Conservation (phyloP, 2,113 vertebrate species). For the Apeltes quadracus region DNA sequence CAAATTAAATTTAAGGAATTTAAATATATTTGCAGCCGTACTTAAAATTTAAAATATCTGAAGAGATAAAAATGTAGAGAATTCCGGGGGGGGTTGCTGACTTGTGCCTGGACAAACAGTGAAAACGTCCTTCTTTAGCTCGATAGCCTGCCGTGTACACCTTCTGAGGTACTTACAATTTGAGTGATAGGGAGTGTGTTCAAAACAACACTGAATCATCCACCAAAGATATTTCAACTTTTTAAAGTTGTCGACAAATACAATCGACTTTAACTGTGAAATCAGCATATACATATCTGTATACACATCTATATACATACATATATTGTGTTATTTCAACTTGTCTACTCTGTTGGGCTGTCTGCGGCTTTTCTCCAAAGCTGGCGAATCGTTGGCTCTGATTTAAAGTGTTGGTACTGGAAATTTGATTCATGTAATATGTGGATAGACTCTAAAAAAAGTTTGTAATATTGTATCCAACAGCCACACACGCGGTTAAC, state of each 20-base stretch:
- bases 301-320: not conserved
- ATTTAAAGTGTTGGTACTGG: not conserved
- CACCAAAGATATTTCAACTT: constrained; percentile 9
- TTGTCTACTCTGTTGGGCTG: not conserved
- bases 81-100: constrained; percentile 47
- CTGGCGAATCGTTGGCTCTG: not conserved
- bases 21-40: too few species aligned
- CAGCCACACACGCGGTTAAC: constrained; percentile 8
- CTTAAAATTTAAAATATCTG: too few species aligned
- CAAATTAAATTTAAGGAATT: too few species aligned
- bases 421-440: constrained; percentile 1
- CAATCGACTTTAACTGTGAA: not conserved
- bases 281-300: not conserved
- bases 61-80: constrained; percentile 1
- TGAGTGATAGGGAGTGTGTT: not conserved
- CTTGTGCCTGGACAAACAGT: constrained; percentile 22
- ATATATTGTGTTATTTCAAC: not conserved
- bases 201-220: constrained; percentile 10
- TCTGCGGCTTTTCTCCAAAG: not conserved
- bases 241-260: not conserved
- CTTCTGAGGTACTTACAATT: constrained; percentile 6
- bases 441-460: constrained; percentile 14
- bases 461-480: constrained; percentile 28
- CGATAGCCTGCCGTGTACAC: constrained; percentile 4
- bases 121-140: constrained; percentile 19